Base-by-base conservation (phyloP, 1,140 invertebrate species). In the Penaeus indicus region DNA sequence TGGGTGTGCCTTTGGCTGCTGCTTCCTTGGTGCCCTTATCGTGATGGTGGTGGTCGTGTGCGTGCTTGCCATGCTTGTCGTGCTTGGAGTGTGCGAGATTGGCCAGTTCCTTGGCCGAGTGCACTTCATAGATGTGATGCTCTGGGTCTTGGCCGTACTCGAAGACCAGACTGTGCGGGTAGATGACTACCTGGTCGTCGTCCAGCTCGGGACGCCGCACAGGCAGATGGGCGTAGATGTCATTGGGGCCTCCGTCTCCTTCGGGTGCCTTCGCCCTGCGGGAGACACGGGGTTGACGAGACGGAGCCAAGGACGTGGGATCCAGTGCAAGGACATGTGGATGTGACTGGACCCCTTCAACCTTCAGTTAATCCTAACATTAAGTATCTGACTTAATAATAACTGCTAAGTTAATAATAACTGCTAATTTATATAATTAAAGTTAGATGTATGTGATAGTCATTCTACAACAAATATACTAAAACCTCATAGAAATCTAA, bases 71-170 rank as follows among this genome's bases (percentile, higher is more conserved):
- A 61, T 89, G 87, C 54, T 89, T 89, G 47, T 60, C 84, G 82
- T 89, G 88, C 64, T 86, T 89, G 38, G 32, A 61, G 77, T 81
- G 84, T 75, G 72, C 63, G 60, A 84, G 32, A 27, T 85, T 79
- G 19, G 64, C 83, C 22, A 89, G 81, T 32, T 89, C 84, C 67
- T 89, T 67, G 22, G 84, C 77, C 61, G 83, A 84, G 84, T 89
- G 84, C 72, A 89, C 77, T 72, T 89, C 72, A 60, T 89, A 89
- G 18, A 89, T 81, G 72, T 63, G 64, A 21, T 89, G 61, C 32
- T 89, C 88, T 27, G 88, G 88, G 80, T 89, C 88, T 42, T 89
- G 88, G 18, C 88, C 88, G 67, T 80, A 86, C 88, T 89, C 88
- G 84, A 89, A 89, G 84, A 83, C 88, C 38, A 81, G 67, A 32